Evolutionary conservation across 2,797 vertebrate genomes (phyloP).

Genomic region (Cossypha polioptera): DNA sequence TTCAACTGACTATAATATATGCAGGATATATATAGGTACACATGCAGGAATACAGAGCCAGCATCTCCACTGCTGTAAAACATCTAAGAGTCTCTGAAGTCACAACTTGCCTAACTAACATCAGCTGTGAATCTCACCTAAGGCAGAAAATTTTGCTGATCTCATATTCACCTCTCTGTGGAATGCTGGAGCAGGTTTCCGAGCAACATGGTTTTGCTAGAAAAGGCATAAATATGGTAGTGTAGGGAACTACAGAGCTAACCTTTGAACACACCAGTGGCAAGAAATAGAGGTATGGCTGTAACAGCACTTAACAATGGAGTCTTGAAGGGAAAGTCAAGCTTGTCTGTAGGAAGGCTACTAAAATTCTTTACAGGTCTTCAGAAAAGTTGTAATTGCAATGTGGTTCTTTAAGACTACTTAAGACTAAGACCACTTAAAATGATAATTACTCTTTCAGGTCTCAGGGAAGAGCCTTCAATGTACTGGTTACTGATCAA

Average conservation of each 20-base stretch:
- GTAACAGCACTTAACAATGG: background rate
- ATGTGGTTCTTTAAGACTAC: background rate
- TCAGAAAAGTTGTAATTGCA: background rate
- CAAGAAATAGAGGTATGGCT: background rate
- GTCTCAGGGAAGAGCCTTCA: background rate
- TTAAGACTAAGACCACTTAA: background rate
- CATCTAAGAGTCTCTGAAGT: constrained; percentile 41
- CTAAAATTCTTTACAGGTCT: background rate
- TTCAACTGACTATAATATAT: constrained; percentile 41
- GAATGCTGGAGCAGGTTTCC: background rate
- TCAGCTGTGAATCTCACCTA: constrained; percentile 52
- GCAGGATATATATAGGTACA: constrained; percentile 61
- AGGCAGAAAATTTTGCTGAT: background rate
- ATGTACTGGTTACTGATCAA: background rate
- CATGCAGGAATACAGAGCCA: constrained; percentile 62
- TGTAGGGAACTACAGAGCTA: background rate
- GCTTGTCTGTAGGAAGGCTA: background rate
- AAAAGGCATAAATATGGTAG: background rate
- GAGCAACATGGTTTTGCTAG: background rate
- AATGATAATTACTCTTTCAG: background rate
- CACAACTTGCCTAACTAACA: constrained; percentile 33
- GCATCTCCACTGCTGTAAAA: constrained; percentile 25
- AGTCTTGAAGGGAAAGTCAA: background rate
- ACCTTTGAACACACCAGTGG: background rate
- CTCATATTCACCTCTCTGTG: constrained; percentile 7